Evolutionary conservation across 1,140 invertebrate species (phyloP).

Genomic region (Eufriesea mexicana): DNA sequence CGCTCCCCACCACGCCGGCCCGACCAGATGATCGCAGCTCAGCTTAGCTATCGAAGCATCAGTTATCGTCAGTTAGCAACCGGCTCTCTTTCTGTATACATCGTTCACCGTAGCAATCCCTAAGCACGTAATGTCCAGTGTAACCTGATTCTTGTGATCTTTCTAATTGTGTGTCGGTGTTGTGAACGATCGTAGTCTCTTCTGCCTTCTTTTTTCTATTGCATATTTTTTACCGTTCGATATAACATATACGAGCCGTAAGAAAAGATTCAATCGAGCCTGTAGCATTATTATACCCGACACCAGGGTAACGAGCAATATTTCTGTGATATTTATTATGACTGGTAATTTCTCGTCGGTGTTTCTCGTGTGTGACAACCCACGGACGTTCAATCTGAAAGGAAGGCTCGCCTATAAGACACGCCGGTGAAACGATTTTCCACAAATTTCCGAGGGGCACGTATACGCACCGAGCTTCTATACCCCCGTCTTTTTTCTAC

Average conservation of each 20-base stretch:
- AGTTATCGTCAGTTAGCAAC: constrained; percentile 81
- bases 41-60: constrained; percentile 60
- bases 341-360: constrained; percentile 59
- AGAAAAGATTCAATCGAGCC: constrained; percentile 11
- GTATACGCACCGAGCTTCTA: not conserved
- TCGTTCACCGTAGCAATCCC: constrained; percentile 29
- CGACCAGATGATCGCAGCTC: constrained; percentile 77
- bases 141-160: constrained; percentile 66
- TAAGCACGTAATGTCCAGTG: constrained; percentile 68
- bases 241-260: not conserved
- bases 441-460: not conserved
- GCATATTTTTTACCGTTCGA: not conserved
- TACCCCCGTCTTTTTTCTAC: not conserved
- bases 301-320: constrained; percentile 18
- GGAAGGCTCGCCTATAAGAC: constrained; percentile 26
- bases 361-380: constrained; percentile 72
- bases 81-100: constrained; percentile 72
- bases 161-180: constrained; percentile 38
- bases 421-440: constrained; percentile 51
- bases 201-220: not conserved
- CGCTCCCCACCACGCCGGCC: constrained; percentile 10
- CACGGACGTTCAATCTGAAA: constrained; percentile 71
- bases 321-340: constrained; percentile 68
- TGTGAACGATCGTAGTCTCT: constrained; percentile 29
- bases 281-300: not conserved